Conservation (phyloP, 2,888 invertebrate genomes). For the Aleiodes alternator region DNA sequence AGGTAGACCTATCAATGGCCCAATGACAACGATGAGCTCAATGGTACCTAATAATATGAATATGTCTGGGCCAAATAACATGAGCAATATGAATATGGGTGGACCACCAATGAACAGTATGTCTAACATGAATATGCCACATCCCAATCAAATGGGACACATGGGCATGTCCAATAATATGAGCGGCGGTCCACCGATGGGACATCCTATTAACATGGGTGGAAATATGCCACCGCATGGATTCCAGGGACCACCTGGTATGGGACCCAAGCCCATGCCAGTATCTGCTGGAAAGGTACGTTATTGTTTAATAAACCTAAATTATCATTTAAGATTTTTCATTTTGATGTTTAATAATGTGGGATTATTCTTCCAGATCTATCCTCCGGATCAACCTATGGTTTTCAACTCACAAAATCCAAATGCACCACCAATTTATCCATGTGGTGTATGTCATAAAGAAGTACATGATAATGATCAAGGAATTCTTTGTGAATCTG, state of each 20-base stretch:
- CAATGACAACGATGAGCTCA: conserved; percentile 82
- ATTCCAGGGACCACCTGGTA: conserved; percentile 77
- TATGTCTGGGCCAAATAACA: conserved; percentile 76
- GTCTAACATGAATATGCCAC: conserved; percentile 72
- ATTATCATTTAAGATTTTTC: not conserved
- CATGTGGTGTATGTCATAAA: conserved; percentile 98
- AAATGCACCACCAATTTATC: conserved; percentile 98
- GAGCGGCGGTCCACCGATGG: conserved; percentile 77
- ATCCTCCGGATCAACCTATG: conserved; percentile 97
- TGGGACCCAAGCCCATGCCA: conserved; percentile 93
- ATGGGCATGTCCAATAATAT: conserved; percentile 76
- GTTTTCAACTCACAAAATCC: conserved; percentile 99
- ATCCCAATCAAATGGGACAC: conserved; percentile 74
- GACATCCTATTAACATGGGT: conserved; percentile 75
- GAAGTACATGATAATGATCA: conserved; percentile 99
- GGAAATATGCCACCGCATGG: conserved; percentile 79
- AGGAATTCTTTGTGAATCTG: conserved; percentile 97
- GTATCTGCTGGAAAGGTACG: conserved; percentile 91
- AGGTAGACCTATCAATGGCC: conserved; percentile 84
- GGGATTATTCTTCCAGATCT: conserved; percentile 76
- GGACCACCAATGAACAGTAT: conserved; percentile 85
- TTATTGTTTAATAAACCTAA: conserved; percentile 1
- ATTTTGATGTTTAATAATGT: conserved; percentile 22
- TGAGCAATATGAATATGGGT: conserved; percentile 85
- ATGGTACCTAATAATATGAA: conserved; percentile 78